Conservation (phyloP, 2,797 vertebrate species). For the Darevskia nairensis region DNA sequence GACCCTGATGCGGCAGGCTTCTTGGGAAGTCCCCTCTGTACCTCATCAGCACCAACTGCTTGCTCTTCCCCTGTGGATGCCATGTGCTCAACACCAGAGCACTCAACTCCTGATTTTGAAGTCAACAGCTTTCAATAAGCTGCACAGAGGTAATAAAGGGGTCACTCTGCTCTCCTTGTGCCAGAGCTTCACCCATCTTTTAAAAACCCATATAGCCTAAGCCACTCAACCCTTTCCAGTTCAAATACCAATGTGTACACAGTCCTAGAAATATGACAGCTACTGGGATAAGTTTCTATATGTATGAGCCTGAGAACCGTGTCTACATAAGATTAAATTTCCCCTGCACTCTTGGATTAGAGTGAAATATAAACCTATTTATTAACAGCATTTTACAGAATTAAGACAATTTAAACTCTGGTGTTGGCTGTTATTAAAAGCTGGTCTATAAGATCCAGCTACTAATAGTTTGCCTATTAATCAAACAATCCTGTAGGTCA, state of each 20-base stretch:
- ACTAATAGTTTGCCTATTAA: neutral
- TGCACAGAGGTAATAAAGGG: neutral
- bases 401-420: neutral
- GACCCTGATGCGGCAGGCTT: neutral
- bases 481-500: conserved; percentile 7
- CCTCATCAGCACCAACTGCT: neutral
- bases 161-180: neutral
- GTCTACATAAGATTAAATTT: neutral
- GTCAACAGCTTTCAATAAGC: neutral
- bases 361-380: neutral
- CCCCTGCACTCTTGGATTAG: neutral
- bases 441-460: neutral
- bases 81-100: neutral
- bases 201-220: neutral
- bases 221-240: neutral
- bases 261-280: neutral
- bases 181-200: neutral
- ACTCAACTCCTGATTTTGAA: neutral
- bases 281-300: neutral
- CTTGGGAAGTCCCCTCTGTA: too few relatives aligned
- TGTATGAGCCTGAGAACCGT: neutral
- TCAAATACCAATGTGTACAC: neutral
- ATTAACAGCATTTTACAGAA: neutral
- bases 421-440: neutral
- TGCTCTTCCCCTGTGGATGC: neutral